Percentiles rank a stretch among this genome's conserved stretches.
phyloP scores from a whole-genome alignment of 2,888 invertebrate genomes.

The Dendrolimus pini region DNA sequence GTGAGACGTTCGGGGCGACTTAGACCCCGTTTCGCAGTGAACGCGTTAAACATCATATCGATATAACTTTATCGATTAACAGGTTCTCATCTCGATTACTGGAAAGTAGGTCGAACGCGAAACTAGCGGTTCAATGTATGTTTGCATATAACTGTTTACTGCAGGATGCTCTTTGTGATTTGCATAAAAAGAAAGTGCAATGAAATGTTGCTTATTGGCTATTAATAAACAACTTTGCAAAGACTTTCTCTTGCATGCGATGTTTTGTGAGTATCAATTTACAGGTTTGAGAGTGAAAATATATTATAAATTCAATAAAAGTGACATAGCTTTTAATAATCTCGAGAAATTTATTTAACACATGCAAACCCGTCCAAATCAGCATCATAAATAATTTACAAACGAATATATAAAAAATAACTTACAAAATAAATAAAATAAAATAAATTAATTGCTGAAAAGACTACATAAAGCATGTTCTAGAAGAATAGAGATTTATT shows the following conservation, averaged over 20 bases:
- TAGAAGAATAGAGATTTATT: no score
- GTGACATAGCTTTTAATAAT: no score
- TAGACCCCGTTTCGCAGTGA: no score
- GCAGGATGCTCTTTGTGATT: conserved; percentile 2
- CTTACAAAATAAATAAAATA: no score
- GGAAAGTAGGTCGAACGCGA: conserved; percentile 28
- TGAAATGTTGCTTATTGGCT: background rate
- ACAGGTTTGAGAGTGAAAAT: background rate
- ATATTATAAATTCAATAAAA: no score
- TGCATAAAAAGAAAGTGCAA: conserved; percentile 2
- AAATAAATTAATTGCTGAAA: no score
- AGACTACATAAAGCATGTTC: no score
- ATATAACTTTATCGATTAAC: conserved; percentile 23
- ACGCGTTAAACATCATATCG: conserved; percentile 6
- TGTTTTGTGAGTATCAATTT: conserved; percentile 1
- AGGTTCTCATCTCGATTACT: conserved; percentile 24
- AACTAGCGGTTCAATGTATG: conserved; percentile 36
- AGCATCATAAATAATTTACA: no score
- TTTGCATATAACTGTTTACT: conserved; percentile 23
- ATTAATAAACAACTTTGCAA: background rate
- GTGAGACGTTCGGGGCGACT: no score
- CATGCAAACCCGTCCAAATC: no score
- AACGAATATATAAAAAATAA: no score
- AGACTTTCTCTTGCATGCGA: background rate
- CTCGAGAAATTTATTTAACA: no score